These are phyloP conservation scores for Mythimna ferrago DNA, from an alignment of 2,888 invertebrate species.

Conservation along the genomic window DNA sequence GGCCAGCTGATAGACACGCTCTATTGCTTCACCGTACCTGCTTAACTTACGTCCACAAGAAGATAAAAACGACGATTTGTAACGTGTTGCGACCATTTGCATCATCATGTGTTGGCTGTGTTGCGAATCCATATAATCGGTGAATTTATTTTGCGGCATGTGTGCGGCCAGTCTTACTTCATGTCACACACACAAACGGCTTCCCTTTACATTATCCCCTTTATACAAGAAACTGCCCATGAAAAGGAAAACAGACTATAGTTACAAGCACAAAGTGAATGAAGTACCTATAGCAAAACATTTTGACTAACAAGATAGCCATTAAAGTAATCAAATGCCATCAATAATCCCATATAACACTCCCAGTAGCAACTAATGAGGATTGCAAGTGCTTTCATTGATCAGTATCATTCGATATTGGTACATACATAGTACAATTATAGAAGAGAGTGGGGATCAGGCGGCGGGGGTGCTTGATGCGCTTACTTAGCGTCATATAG, in stretches of 20 bases:
- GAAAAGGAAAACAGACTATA: neutral
- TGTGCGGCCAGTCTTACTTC: neutral
- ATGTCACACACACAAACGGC: neutral
- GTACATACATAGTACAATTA: no score
- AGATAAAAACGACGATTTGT: no score
- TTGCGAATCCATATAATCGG: no score
- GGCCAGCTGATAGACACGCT: no score
- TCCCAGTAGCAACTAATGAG: constrained; percentile 45
- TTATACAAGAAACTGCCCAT: constrained; percentile 2
- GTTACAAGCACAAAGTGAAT: constrained; percentile 8
- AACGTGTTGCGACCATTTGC: no score
- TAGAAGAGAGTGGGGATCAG: no score
- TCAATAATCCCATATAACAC: constrained; percentile 37
- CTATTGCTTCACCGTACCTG: no score
- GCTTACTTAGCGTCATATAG: no score
- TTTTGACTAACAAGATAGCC: constrained; percentile 6
- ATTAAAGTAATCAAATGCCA: constrained; percentile 33
- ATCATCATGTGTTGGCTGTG: no score
- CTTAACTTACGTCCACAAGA: no score
- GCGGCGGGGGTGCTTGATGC: no score
- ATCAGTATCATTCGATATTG: constrained; percentile 52
- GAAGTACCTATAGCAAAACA: neutral
- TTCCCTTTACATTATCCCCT: neutral
- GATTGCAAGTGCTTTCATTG: constrained; percentile 23
- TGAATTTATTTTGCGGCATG: no score